Conservation (phyloP, 2,888 invertebrate species). For the Dichetophora obliterata region DNA sequence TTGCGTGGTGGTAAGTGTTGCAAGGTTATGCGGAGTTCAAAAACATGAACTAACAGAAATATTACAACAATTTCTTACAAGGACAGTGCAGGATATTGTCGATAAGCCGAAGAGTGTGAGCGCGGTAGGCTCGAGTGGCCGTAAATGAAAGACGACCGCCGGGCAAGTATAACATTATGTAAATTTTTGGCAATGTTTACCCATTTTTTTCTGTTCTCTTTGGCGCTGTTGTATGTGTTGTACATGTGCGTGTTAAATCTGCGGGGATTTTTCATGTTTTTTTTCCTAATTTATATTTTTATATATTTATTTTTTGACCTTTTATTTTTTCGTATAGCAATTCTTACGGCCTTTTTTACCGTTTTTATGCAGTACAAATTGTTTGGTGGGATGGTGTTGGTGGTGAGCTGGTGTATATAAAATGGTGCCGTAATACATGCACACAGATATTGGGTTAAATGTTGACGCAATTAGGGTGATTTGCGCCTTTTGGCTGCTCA, state of each 20-base stretch:
- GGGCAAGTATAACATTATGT: no score
- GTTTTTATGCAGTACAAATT: background rate
- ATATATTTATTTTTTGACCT: background rate
- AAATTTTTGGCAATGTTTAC: conserved; percentile 14
- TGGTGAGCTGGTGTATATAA: background rate
- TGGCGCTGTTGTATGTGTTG: background rate
- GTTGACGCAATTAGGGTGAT: conserved; percentile 46
- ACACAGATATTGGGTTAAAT: conserved; percentile 42
- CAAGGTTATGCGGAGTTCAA: conserved; percentile 6
- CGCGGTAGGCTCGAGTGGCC: no score
- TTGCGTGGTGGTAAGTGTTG: no score
- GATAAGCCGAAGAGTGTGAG: no score
- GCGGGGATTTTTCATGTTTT: background rate
- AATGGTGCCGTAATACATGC: conserved; percentile 16
- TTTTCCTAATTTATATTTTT: background rate
- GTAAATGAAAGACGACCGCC: no score
- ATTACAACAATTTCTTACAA: background rate
- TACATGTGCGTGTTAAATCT: conserved; percentile 9
- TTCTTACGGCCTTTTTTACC: conserved; percentile 1
- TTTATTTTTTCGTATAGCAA: background rate
- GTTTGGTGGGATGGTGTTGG: background rate
- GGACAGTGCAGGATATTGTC: no score
- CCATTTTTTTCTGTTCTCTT: conserved; percentile 11
- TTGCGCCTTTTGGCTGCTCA: conserved; percentile 27
- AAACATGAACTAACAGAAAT: conserved; percentile 40